Conservation (phyloP, 2,113 vertebrate genomes). For the Panthera uncia region DNA sequence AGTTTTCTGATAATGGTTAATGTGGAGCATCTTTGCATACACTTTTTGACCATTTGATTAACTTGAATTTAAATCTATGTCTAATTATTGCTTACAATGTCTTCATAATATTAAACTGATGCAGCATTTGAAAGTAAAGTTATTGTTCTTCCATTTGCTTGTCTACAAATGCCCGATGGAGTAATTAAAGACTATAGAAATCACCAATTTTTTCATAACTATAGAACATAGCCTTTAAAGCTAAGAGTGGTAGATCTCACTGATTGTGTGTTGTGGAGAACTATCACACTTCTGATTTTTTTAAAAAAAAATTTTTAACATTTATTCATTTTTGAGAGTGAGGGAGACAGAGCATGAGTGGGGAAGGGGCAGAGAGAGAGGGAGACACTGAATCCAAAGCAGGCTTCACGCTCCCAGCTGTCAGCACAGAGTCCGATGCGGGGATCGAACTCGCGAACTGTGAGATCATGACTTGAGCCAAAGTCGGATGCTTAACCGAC, state of each 20-base stretch:
- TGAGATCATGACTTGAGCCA: no score
- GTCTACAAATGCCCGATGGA: background rate
- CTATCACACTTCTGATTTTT: background rate
- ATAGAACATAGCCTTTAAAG: background rate
- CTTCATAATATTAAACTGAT: background rate
- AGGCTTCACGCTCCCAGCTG: no score
- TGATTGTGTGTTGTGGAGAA: background rate
- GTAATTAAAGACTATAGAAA: background rate
- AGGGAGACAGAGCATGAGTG: no score
- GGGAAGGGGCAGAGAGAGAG: no score
- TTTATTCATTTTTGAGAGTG: no score
- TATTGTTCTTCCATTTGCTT: background rate
- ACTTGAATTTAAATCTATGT: background rate
- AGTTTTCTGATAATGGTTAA: background rate
- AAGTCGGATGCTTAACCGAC: no score
- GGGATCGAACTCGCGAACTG: no score
- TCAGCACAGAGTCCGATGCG: no score
- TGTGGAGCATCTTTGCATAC: background rate
- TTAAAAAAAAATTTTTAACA: no score
- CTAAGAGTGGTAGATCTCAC: background rate
- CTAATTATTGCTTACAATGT: background rate
- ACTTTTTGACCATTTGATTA: background rate
- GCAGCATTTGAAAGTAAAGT: background rate
- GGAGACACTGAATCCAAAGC: no score
- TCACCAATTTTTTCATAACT: background rate